Evolutionary conservation across 2,797 vertebrate genomes (phyloP).

Genomic region (Kryptopterus vitreolus): DNA sequence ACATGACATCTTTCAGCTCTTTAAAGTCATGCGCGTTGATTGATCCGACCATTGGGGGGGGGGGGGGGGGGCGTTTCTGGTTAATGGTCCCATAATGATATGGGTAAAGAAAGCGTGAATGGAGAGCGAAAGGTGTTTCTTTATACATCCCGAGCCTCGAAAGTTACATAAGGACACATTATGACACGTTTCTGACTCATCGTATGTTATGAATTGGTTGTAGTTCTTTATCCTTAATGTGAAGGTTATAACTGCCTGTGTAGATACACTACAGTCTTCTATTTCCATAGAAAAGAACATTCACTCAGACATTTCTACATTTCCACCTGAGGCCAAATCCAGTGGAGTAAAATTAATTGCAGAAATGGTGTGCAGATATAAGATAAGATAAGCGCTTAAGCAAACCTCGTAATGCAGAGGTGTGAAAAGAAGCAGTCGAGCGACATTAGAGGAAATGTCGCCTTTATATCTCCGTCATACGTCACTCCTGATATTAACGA

Average conservation of each 20-base stretch:
- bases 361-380: too few species aligned
- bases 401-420: not conserved
- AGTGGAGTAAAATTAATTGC: too few species aligned
- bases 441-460: not conserved
- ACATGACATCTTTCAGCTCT: conserved; percentile 20
- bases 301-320: not conserved
- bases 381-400: not conserved
- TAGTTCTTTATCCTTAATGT: not conserved
- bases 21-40: conserved; percentile 11
- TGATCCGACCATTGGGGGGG: conserved; percentile 11
- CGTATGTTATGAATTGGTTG: not conserved
- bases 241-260: not conserved
- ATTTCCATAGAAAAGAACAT: not conserved
- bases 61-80: conserved; percentile 19
- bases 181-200: not conserved
- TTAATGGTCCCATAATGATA: conserved; percentile 18
- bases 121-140: conserved; percentile 7
- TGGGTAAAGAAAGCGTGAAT: conserved; percentile 6
- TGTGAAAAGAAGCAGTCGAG: not conserved
- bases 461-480: too few species aligned
- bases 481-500: not conserved
- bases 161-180: not conserved
- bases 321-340: too few species aligned
- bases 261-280: too few species aligned
- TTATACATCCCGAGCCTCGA: not conserved